These are phyloP conservation scores for Oncopodura yosiiana DNA, from an alignment of 1,140 invertebrate genomes.

Conservation along the genomic window DNA sequence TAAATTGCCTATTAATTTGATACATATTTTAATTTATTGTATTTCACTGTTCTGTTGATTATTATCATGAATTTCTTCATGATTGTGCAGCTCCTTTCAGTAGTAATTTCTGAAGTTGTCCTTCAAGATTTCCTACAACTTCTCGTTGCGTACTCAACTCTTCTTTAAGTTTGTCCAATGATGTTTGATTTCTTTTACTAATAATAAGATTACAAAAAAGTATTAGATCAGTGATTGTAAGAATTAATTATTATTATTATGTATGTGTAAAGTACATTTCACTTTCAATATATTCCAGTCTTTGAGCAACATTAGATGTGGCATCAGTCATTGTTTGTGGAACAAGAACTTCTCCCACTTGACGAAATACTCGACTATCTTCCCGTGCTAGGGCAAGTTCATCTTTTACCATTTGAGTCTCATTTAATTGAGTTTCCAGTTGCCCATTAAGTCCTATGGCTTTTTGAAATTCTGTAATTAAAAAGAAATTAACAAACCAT, in stretches of 20 bases:
- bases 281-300: constrained; percentile 15
- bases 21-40: no score
- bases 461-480: constrained; percentile 19
- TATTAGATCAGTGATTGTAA: no score
- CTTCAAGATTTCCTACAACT: constrained; percentile 1
- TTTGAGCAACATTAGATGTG: constrained; percentile 11
- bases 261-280: constrained; percentile 18
- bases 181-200: constrained; percentile 8
- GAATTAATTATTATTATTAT: no score
- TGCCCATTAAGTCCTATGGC: constrained; percentile 6
- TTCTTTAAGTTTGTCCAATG: not conserved
- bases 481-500: not conserved
- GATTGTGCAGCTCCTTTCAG: not conserved
- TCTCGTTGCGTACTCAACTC: constrained; percentile 11
- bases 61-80: no score
- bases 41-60: no score
- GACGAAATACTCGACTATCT: constrained; percentile 12
- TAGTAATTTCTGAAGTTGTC: not conserved
- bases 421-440: constrained; percentile 22
- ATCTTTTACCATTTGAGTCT: constrained; percentile 26
- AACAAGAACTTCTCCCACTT: constrained; percentile 7
- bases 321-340: constrained; percentile 16
- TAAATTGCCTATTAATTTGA: no score
- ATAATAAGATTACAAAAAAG: not conserved
- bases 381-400: constrained; percentile 11